These are phyloP conservation scores for Monomorium pharaonis DNA, from an alignment of 1,140 invertebrate genomes.

Conservation along the genomic window DNA sequence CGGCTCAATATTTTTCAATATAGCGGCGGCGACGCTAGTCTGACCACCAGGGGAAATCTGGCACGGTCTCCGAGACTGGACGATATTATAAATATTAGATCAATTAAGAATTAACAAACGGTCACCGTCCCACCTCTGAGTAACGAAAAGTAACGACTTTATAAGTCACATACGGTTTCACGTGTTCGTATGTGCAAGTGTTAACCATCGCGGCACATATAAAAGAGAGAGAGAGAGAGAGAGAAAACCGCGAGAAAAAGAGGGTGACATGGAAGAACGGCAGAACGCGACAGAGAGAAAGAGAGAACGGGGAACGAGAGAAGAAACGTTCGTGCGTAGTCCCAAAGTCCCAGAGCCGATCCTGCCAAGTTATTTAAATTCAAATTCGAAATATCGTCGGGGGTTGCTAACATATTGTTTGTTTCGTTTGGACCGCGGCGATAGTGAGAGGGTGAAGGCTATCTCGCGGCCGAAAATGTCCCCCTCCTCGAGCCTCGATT, in stretches of 20 bases:
- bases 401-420: constrained; percentile 86
- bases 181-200: constrained; percentile 50
- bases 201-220: constrained; percentile 73
- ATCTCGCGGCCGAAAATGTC: constrained; percentile 68
- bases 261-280: constrained; percentile 65
- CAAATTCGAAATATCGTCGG: constrained; percentile 86
- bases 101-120: constrained; percentile 79
- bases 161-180: constrained; percentile 71
- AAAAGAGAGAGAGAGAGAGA: constrained; percentile 65
- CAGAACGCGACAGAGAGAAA: constrained; percentile 57
- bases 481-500: constrained; percentile 45
- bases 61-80: constrained; percentile 62
- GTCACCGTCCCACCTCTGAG: constrained; percentile 56
- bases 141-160: constrained; percentile 74
- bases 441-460: constrained; percentile 75
- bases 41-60: constrained; percentile 81
- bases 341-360: constrained; percentile 85
- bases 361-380: constrained; percentile 86
- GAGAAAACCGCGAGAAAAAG: constrained; percentile 53
- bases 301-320: constrained; percentile 72
- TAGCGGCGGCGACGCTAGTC: constrained; percentile 63
- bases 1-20: constrained; percentile 80
- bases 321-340: constrained; percentile 81
- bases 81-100: constrained; percentile 81
- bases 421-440: constrained; percentile 82